These are phyloP conservation scores for Nymphalis io DNA, from an alignment of 1,140 invertebrate genomes.

Conservation along the genomic window DNA sequence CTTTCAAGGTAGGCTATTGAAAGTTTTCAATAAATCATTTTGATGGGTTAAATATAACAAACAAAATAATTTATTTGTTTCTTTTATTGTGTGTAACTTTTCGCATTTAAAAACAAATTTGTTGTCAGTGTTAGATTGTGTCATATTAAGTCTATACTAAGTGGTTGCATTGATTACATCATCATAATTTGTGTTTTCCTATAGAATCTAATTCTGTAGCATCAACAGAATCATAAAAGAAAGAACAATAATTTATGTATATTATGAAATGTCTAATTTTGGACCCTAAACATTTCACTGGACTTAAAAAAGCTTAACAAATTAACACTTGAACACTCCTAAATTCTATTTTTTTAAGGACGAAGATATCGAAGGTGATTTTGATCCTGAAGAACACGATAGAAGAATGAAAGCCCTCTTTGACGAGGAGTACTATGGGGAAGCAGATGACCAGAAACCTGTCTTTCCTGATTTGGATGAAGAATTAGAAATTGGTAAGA, in stretches of 20 bases:
- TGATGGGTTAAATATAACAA: too few relatives aligned
- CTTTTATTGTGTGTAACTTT: neutral
- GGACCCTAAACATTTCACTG: too few relatives aligned
- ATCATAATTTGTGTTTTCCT: too few relatives aligned
- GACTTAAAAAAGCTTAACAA: too few relatives aligned
- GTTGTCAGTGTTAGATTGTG: neutral
- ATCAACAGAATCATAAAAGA: too few relatives aligned
- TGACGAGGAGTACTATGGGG: conserved; percentile 92
- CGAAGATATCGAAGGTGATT: conserved; percentile 91
- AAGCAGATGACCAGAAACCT: conserved; percentile 88
- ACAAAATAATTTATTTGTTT: too few relatives aligned
- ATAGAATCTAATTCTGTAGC: neutral
- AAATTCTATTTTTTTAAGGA: conserved; percentile 68
- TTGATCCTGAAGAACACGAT: conserved; percentile 95
- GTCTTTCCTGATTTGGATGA: conserved; percentile 91
- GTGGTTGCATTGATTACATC: too few relatives aligned
- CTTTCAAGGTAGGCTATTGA: conserved; percentile 81
- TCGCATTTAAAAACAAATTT: neutral
- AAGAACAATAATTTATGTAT: too few relatives aligned
- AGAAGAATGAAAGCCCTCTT: conserved; percentile 93
- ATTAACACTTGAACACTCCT: neutral
- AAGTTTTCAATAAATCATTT: too few relatives aligned
- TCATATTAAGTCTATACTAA: too few relatives aligned
- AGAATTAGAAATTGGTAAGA: conserved; percentile 83
- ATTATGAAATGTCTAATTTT: too few relatives aligned